Conservation (phyloP, 2,797 vertebrate genomes). For the Adelosebastes latens region DNA sequence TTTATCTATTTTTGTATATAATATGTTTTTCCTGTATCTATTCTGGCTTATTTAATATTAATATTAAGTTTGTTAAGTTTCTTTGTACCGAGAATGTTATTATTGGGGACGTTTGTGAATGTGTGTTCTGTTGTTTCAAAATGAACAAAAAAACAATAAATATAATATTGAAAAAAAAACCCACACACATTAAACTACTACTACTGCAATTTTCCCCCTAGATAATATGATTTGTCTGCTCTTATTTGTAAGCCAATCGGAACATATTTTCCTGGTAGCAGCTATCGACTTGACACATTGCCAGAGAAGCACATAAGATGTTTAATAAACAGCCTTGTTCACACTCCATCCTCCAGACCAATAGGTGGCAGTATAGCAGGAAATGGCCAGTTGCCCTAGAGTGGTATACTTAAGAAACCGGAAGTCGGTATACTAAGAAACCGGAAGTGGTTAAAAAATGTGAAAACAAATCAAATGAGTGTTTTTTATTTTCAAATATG, state of each 20-base stretch:
- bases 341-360: not conserved
- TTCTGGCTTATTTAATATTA: too few species aligned
- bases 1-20: too few species aligned
- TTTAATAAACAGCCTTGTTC: not conserved
- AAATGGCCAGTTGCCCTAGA: not conserved
- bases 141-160: too few species aligned
- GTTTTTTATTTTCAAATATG: not conserved
- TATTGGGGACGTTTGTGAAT: too few species aligned
- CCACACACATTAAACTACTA: too few species aligned
- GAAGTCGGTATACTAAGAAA: not conserved
- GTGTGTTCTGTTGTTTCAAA: too few species aligned
- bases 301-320: not conserved
- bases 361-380: not conserved
- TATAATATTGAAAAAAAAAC: too few species aligned
- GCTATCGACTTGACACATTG: constrained; percentile 13
- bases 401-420: not conserved
- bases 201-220: accelerated
- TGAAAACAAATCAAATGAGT: not conserved
- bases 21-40: too few species aligned
- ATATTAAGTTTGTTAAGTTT: too few species aligned
- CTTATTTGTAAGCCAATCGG: constrained; percentile 34
- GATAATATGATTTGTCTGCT: not conserved
- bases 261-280: not conserved
- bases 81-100: too few species aligned
- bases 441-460: not conserved